phyloP scores from a whole-genome alignment of 2,888 invertebrate genomes.

The Lasioglossum figueresi region DNA sequence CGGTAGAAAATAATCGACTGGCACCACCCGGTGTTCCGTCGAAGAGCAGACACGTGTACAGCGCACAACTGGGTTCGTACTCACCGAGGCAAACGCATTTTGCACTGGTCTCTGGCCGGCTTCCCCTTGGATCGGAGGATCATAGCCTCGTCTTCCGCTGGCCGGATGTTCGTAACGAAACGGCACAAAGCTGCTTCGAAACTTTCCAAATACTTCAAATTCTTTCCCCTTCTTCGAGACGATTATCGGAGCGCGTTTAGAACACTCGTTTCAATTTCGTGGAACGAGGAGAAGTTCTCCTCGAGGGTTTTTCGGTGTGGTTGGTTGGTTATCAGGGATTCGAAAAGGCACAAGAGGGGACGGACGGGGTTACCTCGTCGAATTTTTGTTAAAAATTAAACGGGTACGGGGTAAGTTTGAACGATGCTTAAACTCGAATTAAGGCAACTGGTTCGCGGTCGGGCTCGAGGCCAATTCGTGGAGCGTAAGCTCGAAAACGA shows the following conservation, averaged over 20 bases:
- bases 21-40: background rate
- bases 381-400: slow-evolving; percentile 48
- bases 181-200: slow-evolving; percentile 54
- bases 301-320: background rate
- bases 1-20: background rate
- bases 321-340: slow-evolving; percentile 13
- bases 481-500: slow-evolving; percentile 52
- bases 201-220: slow-evolving; percentile 28
- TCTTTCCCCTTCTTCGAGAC: slow-evolving; percentile 34
- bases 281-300: background rate
- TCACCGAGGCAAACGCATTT: slow-evolving; percentile 64
- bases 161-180: slow-evolving; percentile 41
- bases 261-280: slow-evolving; percentile 46
- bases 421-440: slow-evolving; percentile 55
- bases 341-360: slow-evolving; percentile 64
- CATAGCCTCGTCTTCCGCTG: slow-evolving; percentile 34
- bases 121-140: slow-evolving; percentile 33
- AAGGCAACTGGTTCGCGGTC: slow-evolving; percentile 59
- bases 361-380: slow-evolving; percentile 55
- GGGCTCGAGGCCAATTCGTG: slow-evolving; percentile 32
- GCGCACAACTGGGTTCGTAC: slow-evolving; percentile 43
- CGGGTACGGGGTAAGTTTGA: slow-evolving; percentile 12
- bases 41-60: slow-evolving; percentile 27
- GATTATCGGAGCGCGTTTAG: slow-evolving; percentile 18
- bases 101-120: slow-evolving; percentile 45